A percentile compares a stretch with the other conserved stretches of the same genome.
These are phyloP conservation scores for Rhabdornis inornatus DNA, from an alignment of 2,113 vertebrate species.

Conservation along the genomic window DNA sequence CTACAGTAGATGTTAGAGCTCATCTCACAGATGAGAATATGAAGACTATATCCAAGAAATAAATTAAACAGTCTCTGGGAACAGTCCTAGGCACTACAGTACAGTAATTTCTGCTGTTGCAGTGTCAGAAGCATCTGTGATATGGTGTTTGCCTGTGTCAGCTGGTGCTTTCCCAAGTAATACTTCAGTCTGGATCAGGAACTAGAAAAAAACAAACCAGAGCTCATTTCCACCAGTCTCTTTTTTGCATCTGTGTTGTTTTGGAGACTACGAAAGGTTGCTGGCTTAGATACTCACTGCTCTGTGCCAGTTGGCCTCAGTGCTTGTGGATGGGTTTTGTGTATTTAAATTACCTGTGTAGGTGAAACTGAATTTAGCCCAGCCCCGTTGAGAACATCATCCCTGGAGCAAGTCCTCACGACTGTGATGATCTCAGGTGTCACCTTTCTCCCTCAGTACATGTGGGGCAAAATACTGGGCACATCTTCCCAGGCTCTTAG, in stretches of 20 bases:
- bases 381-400: background rate
- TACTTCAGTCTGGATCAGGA: background rate
- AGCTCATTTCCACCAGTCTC: background rate
- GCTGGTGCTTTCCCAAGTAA: background rate
- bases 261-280: background rate
- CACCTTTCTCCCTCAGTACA: background rate
- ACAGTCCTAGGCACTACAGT: background rate
- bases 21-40: constrained; percentile 20
- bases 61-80: constrained; percentile 40
- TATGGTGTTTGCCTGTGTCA: background rate
- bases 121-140: background rate
- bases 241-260: background rate
- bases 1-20: background rate
- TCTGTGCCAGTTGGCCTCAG: background rate
- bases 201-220: background rate
- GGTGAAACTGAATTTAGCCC: background rate
- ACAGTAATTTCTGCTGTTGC: background rate
- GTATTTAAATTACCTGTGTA: background rate
- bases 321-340: background rate
- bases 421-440: background rate
- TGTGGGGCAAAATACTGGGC: background rate
- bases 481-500: background rate
- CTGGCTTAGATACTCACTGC: background rate
- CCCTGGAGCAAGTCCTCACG: background rate
- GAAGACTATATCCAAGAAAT: background rate